Percentiles rank a stretch among this genome's conserved stretches.
Evolutionary conservation across 1,140 invertebrate species (phyloP).

Genomic region (Luehdorfia chinensis): DNA sequence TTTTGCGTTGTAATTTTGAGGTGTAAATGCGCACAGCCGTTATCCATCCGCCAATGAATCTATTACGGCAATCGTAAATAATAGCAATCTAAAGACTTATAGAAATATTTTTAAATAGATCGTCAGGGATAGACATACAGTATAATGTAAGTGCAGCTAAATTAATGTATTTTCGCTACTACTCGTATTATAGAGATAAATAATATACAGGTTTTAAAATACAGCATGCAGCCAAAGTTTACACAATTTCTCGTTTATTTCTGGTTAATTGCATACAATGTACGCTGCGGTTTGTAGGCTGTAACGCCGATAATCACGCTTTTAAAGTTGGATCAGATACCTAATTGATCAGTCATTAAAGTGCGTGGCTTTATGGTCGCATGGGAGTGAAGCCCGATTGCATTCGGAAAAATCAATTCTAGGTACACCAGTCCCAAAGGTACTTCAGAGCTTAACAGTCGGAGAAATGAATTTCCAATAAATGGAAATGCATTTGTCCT

Average conservation of each 20-base stretch:
- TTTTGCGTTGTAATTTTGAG: too few relatives aligned
- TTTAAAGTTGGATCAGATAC: conserved; percentile 53
- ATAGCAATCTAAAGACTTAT: too few relatives aligned
- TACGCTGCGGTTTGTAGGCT: conserved; percentile 34
- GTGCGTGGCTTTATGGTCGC: conserved; percentile 32
- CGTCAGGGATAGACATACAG: too few relatives aligned
- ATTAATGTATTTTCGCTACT: too few relatives aligned
- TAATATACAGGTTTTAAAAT: background rate
- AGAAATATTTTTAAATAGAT: too few relatives aligned
- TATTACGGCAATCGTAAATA: too few relatives aligned
- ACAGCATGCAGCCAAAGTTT: conserved; percentile 17
- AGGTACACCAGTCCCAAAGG: conserved; percentile 5
- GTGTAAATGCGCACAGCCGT: too few relatives aligned
- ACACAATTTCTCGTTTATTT: conserved; percentile 37
- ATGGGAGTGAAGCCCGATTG: conserved; percentile 12
- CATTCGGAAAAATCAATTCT: conserved; percentile 16
- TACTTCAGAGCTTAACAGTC: background rate
- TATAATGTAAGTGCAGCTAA: too few relatives aligned
- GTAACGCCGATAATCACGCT: conserved; percentile 48
- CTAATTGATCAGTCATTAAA: conserved; percentile 58
- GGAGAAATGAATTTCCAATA: background rate
- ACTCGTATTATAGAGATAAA: too few relatives aligned
- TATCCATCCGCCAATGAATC: too few relatives aligned
- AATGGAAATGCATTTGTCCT: too few relatives aligned
- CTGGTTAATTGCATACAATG: conserved; percentile 44